These are phyloP conservation scores for Acanthisitta chloris DNA, from an alignment of 2,113 vertebrate species.

Conservation along the genomic window DNA sequence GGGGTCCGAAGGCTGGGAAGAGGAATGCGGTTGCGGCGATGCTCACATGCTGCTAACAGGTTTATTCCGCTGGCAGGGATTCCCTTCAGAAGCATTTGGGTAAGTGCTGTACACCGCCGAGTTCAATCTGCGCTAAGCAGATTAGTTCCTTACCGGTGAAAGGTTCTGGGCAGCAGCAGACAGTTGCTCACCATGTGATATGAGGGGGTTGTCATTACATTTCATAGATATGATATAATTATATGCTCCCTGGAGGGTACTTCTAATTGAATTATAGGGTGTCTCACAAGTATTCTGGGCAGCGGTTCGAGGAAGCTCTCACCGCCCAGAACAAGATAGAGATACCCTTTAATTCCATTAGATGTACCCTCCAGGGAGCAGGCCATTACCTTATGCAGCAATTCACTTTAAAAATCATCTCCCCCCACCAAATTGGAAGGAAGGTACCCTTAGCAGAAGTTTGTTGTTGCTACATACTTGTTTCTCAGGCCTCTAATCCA, in stretches of 20 bases:
- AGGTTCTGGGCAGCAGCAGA: conserved; percentile 72
- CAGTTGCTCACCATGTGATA: conserved; percentile 61
- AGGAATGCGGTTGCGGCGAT: accelerated
- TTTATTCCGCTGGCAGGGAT: conserved; percentile 45
- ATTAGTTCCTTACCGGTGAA: conserved; percentile 72
- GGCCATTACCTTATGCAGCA: conserved; percentile 4
- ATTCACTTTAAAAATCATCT: not conserved
- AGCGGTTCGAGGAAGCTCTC: conserved; percentile 30
- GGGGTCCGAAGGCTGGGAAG: not conserved
- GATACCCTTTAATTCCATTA: conserved; percentile 72
- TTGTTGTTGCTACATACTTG: not conserved
- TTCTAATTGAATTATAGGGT: conserved; percentile 77
- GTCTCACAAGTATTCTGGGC: conserved; percentile 71
- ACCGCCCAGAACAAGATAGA: conserved; percentile 57
- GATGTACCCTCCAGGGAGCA: conserved; percentile 40
- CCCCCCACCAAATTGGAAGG: not conserved
- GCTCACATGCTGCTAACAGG: not conserved
- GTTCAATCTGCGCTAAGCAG: conserved; percentile 72
- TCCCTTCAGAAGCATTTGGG: conserved; percentile 44
- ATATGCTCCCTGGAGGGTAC: conserved; percentile 69
- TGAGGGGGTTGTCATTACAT: conserved; percentile 71
- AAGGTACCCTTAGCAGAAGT: not conserved
- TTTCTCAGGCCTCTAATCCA: not conserved
- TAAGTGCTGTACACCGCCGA: conserved; percentile 25
- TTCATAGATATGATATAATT: conserved; percentile 73